A percentile compares a stretch with the other conserved stretches of the same genome.
Evolutionary conservation across 2,888 invertebrate species (phyloP).

Genomic region (Caenorhabditis parvicauda): DNA sequence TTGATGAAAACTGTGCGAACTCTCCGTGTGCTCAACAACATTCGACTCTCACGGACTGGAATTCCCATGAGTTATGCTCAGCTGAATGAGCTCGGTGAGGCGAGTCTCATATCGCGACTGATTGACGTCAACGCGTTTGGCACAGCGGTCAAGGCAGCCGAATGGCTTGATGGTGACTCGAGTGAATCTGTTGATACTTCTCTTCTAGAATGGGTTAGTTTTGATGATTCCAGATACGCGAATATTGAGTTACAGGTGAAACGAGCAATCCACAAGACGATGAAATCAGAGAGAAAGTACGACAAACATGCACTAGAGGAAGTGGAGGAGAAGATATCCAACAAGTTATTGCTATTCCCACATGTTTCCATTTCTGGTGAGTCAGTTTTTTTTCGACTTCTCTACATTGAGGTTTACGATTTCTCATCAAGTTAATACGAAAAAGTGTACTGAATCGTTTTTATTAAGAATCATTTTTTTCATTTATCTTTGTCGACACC

Average conservation of each 20-base stretch:
- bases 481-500: too few relatives aligned
- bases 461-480: slow-evolving; percentile 1
- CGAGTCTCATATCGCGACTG: slow-evolving; percentile 32
- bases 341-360: slow-evolving; percentile 33
- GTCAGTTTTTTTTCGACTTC: not conserved
- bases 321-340: slow-evolving; percentile 34
- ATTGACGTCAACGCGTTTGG: slow-evolving; percentile 38
- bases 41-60: slow-evolving; percentile 25
- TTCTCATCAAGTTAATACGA: too few relatives aligned
- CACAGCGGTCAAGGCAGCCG: slow-evolving; percentile 30
- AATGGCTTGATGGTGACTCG: slow-evolving; percentile 34
- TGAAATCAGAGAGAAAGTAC: slow-evolving; percentile 15
- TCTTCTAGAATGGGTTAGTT: slow-evolving; percentile 39
- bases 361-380: slow-evolving; percentile 44
- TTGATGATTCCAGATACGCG: not conserved
- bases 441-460: too few relatives aligned
- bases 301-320: slow-evolving; percentile 25
- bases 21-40: slow-evolving; percentile 38
- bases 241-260: slow-evolving; percentile 4
- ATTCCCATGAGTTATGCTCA: slow-evolving; percentile 39
- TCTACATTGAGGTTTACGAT: not conserved
- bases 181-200: slow-evolving; percentile 36
- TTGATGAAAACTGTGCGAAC: slow-evolving; percentile 31
- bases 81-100: slow-evolving; percentile 20
- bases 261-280: slow-evolving; percentile 21